Percentiles rank a stretch among this genome's conserved stretches.
Conservation (phyloP, 2,888 invertebrate species). For the Andrena hattorfiana region DNA sequence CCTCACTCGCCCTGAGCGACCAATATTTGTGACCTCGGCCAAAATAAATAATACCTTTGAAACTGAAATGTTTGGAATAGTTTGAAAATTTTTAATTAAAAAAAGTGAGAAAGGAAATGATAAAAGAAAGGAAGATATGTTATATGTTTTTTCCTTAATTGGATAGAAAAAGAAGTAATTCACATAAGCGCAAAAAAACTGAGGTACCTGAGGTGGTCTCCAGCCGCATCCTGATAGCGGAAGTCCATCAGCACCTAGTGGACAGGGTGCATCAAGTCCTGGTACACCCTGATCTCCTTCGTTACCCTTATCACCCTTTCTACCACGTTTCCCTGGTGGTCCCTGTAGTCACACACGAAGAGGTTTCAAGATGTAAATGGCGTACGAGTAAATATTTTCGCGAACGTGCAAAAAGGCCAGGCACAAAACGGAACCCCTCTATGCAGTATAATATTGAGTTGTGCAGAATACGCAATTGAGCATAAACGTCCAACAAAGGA, state of each 20-base stretch:
- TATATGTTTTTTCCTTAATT: neutral
- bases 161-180: neutral
- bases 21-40: too few species aligned
- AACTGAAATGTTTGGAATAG: neutral
- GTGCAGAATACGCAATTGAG: conserved; percentile 69
- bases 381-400: conserved; percentile 51
- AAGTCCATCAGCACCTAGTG: conserved; percentile 97
- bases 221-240: conserved; percentile 98
- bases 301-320: conserved; percentile 96
- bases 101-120: neutral
- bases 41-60: neutral
- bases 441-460: conserved; percentile 65
- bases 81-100: neutral
- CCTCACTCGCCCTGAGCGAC: too few species aligned
- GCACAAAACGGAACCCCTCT: conserved; percentile 70
- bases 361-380: conserved; percentile 45
- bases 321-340: conserved; percentile 94
- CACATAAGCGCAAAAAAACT: conserved; percentile 6
- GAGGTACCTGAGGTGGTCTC: conserved; percentile 93
- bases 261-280: conserved; percentile 99
- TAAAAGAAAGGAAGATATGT: neutral
- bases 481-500: conserved; percentile 58
- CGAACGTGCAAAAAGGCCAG: conserved; percentile 81
- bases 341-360: conserved; percentile 87
- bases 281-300: conserved; percentile 99